Base-by-base conservation (phyloP, 2,113 vertebrate species). In the Oceanites oceanicus region DNA sequence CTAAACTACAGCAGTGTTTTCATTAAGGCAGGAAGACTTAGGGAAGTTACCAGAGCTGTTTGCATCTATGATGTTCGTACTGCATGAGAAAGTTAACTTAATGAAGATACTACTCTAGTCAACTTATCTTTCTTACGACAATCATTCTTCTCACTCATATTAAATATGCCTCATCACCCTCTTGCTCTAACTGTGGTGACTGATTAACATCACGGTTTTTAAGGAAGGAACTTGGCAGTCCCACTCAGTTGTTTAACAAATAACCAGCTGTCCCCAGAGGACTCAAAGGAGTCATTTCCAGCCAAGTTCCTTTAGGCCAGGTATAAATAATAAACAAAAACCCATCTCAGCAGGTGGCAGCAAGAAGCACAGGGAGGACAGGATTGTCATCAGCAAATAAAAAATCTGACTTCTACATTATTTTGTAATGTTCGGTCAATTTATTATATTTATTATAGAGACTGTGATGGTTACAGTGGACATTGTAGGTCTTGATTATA, bases 191-290 rank as follows among this genome's bases (percentile, higher is more conserved):
- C 75, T 55, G 30, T 44, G 47, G 82, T 95, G 67, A 95, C 77
- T 96, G 89, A 92, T 95, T 86, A 93, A 97, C 77, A 78, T 63
- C 70, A 62, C 6, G 2, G 38, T 38, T 96, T 95, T 95, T 89
- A 88, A 86, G 70, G 78, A 96, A 94, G 61, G 67, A 94, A 95
- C 76, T 40, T 95, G 85, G 87, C 87, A 84, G 45, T 59, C 71
- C 49, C 32, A 34, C 45, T 61, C 7, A 2, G 40, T 11, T 85
- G 80, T 91, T 94, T 96, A 94, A 95, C 80, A 95, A 95, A 87
- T 91, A 97, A 97, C 77, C 61, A 87, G 66, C 52, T 97, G 66
- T 81, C 91, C 83, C 67, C 61, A 86, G 56, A 91, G 36, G 40
- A 90, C 73, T 88, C 68, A 87, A 80, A 91, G 63, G 23, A 84